Evolutionary conservation across 1,140 invertebrate species (phyloP).

Genomic region (Tribolium madens): DNA sequence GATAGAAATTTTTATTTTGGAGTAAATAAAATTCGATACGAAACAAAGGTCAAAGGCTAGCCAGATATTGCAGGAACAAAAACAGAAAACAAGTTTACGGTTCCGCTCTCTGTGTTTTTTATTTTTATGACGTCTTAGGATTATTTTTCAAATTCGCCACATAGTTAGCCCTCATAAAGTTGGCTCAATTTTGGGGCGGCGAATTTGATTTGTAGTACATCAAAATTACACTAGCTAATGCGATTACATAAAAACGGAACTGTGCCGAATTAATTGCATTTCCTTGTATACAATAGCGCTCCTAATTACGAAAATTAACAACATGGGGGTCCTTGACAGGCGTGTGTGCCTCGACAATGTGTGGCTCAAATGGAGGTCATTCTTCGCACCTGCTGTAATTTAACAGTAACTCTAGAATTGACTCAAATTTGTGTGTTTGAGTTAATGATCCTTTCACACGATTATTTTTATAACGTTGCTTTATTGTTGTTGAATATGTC

Average conservation of each 20-base stretch:
- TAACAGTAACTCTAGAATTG: neutral
- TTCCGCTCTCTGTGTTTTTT: neutral
- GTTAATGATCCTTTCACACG: slow-evolving; percentile 2
- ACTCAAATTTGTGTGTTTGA: neutral
- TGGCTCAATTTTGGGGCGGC: neutral
- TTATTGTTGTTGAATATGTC: neutral
- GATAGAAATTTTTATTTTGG: neutral
- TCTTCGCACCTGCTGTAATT: neutral
- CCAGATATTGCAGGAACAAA: slow-evolving; percentile 7
- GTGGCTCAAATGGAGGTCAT: neutral
- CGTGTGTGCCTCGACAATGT: neutral
- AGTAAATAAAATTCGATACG: slow-evolving; percentile 1
- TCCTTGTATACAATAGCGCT: neutral
- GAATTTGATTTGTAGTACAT: neutral
- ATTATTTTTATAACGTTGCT: neutral
- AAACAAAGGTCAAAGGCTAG: slow-evolving; percentile 20
- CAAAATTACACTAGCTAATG: neutral
- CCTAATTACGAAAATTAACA: neutral
- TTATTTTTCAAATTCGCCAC: neutral
- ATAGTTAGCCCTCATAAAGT: neutral
- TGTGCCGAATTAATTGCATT: neutral
- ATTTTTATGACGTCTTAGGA: neutral
- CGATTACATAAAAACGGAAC: neutral
- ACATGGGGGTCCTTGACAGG: neutral
- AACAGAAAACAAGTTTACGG: slow-evolving; percentile 19